Evolutionary conservation across 2,113 vertebrate species (phyloP).

Genomic region (Pitta sordida): DNA sequence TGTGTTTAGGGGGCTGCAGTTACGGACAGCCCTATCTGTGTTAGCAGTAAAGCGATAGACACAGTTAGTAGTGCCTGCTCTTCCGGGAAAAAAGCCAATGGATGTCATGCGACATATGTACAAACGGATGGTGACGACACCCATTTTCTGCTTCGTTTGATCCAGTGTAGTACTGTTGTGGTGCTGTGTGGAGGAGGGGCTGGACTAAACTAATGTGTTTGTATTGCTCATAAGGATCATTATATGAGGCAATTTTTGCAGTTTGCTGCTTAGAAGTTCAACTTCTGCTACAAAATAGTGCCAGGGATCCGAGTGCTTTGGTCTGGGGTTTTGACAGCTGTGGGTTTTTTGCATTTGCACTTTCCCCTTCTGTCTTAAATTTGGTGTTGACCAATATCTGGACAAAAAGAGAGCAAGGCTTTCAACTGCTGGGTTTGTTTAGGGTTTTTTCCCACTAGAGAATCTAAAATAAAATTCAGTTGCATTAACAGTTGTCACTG

Average conservation of each 20-base stretch:
- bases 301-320: neutral
- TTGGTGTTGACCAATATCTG: neutral
- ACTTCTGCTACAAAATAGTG: neutral
- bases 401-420: neutral
- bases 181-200: neutral
- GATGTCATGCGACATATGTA: neutral
- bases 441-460: neutral
- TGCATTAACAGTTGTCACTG: neutral
- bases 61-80: neutral
- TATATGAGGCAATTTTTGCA: neutral
- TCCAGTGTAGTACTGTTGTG: neutral
- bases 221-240: neutral
- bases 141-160: neutral
- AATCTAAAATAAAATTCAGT: neutral
- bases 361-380: neutral
- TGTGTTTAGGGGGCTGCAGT: neutral
- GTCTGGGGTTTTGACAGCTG: neutral
- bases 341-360: neutral
- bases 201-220: neutral
- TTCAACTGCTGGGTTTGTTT: neutral
- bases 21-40: neutral
- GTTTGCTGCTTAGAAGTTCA: neutral
- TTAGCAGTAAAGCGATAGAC: neutral
- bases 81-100: slow-evolving; percentile 30
- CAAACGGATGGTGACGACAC: neutral